Evolutionary conservation across 2,888 invertebrate genomes (phyloP), one percentile per base, ranked within the genome.

Genomic region (Diabrotica balteata): DNA sequence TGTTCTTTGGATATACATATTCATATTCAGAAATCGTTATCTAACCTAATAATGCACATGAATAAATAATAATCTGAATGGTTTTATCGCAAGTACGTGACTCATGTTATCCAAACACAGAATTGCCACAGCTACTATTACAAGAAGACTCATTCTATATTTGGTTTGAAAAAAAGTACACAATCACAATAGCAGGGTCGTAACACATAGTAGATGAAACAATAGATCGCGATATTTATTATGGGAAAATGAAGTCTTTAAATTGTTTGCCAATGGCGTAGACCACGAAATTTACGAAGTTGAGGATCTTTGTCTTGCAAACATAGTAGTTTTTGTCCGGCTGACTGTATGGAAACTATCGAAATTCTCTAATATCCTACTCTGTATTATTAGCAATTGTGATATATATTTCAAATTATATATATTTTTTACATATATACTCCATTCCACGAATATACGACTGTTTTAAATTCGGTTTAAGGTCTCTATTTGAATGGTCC

Each of bases 41-140:
- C 54, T 54, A 54, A 54, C 43, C 54, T 54, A 54, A 54, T 32
- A 54, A 54, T 54, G 54, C 54, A 54, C 43, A 54, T 43, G 54
- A 54, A 54, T 54, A 54, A 54, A 54, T 54, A 54, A 54, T 54
- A 54, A 54, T 54, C 54, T 43, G 7, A 43, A 54, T 54, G 54
- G 42, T 10, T 54, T 54, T 54, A 54, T 54, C 43, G 43, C 54
- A 43, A 54, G n/a, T 54, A 54, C 54, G 54, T 54, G 54, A 54
- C 54, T 54, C 54, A 54, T 54, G 54, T 54, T 43, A 43, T 43
- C 43, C 54, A 54, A 54, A 54, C 54, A 54, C 42, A 54, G 43
- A 54, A 54, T 54, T 54, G 43, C 43, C 10, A 43, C 54, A 42
- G 53, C 53, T 53, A 53, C 53, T 53, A 42, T 53, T 53, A 53